Percentiles rank a stretch among this genome's conserved stretches.
phyloP scores from a whole-genome alignment of 2,888 invertebrate genomes.

The Chrysotoxum bicinctum region DNA sequence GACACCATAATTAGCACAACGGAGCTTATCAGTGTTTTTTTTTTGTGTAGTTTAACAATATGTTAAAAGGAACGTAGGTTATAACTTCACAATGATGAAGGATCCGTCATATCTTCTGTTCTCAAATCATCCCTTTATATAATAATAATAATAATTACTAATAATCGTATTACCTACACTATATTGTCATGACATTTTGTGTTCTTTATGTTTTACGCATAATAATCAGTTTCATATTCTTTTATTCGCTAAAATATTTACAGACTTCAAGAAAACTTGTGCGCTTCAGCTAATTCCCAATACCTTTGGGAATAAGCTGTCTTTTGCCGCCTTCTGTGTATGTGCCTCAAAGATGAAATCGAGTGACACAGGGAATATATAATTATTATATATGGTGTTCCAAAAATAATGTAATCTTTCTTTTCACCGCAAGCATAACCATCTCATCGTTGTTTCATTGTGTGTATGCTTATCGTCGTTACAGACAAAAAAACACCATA shows the following conservation, averaged over 20 bases:
- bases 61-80: not conserved
- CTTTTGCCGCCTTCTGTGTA: not conserved
- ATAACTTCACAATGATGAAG: not conserved
- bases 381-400: not conserved
- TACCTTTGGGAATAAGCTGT: conserved; percentile 6
- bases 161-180: not conserved
- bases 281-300: not conserved
- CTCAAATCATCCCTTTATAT: not conserved
- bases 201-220: not conserved
- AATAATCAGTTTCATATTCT: not conserved
- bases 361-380: conserved; percentile 8
- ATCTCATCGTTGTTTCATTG: not conserved
- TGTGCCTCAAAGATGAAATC: not conserved
- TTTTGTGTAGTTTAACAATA: too few relatives aligned
- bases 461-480: not conserved
- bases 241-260: not conserved
- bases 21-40: too few relatives aligned
- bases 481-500: not conserved
- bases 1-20: too few relatives aligned
- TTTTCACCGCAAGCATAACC: conserved; percentile 11
- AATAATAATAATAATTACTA: not conserved
- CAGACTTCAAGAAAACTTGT: not conserved
- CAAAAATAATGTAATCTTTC: not conserved
- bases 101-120: not conserved
- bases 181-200: conserved; percentile 2